Conservation (phyloP, 2,797 vertebrate species). For the Acomys russatus region DNA sequence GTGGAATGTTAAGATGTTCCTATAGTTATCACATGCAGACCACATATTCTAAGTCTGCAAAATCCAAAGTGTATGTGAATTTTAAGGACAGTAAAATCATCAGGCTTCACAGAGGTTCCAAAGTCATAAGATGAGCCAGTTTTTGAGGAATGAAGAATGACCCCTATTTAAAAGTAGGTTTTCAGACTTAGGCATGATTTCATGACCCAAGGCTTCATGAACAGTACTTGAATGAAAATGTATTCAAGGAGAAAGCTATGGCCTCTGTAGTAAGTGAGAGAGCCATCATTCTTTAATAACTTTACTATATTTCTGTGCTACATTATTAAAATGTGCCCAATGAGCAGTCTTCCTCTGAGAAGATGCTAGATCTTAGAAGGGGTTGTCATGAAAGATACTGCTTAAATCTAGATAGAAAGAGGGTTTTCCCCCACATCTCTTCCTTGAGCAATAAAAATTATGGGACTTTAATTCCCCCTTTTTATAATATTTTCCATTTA, state of each 20-base stretch:
- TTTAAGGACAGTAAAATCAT: conserved; percentile 66
- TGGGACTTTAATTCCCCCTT: background rate
- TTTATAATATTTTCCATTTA: conserved; percentile 36
- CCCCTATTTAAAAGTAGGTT: conserved; percentile 58
- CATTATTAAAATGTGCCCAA: conserved; percentile 87
- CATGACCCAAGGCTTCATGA: conserved; percentile 39
- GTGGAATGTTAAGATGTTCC: background rate
- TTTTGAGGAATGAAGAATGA: conserved; percentile 66
- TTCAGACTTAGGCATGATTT: conserved; percentile 63
- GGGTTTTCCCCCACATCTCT: conserved; percentile 71
- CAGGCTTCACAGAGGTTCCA: conserved; percentile 4
- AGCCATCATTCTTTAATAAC: conserved; percentile 85
- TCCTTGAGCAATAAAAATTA: background rate
- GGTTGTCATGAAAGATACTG: conserved; percentile 75
- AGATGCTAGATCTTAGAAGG: conserved; percentile 79
- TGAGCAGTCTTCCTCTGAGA: conserved; percentile 84
- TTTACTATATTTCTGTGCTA: conserved; percentile 79
- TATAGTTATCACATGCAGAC: background rate
- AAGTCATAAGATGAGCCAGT: conserved; percentile 65
- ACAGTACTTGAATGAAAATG: conserved; percentile 83
- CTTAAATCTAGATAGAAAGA: conserved; percentile 83
- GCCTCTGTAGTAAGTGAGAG: conserved; percentile 71
- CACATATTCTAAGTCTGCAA: conserved; percentile 44
- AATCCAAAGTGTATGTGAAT: conserved; percentile 24
- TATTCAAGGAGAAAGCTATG: conserved; percentile 80